Evolutionary conservation across 2,797 vertebrate genomes (phyloP).

Genomic region (Sebastes alutus): DNA sequence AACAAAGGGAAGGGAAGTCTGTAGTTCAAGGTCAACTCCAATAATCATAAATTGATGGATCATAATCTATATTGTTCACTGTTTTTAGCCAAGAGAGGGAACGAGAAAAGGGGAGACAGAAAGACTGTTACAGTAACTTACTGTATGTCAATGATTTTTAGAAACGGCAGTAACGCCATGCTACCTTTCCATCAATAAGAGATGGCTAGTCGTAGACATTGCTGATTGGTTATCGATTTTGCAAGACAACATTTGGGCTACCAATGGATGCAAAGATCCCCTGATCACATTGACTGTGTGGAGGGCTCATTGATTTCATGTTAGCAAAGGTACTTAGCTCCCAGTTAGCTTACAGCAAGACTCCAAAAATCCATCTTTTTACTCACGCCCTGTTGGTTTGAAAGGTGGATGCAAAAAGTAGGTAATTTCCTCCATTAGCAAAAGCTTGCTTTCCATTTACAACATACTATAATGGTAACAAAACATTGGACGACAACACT

Average conservation of each 20-base stretch:
- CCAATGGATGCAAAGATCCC: background rate
- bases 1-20: too few species aligned
- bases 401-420: background rate
- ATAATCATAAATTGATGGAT: background rate
- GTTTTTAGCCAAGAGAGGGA: background rate
- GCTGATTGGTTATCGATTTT: conserved; percentile 30
- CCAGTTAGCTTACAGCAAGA: background rate
- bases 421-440: background rate
- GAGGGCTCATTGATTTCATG: conserved; percentile 18
- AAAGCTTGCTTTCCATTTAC: background rate
- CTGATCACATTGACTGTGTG: background rate
- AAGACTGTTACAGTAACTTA: background rate
- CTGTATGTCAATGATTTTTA: background rate
- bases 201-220: background rate
- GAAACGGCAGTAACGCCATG: background rate
- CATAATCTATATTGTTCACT: background rate
- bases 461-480: background rate
- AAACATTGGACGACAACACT: background rate
- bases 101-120: background rate
- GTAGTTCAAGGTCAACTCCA: too few species aligned
- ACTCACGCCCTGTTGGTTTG: background rate
- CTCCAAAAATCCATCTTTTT: background rate
- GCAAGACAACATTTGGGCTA: background rate
- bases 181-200: background rate
- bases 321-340: background rate